Base-by-base conservation (phyloP, 2,888 invertebrate species). In the Agrotis puta region DNA sequence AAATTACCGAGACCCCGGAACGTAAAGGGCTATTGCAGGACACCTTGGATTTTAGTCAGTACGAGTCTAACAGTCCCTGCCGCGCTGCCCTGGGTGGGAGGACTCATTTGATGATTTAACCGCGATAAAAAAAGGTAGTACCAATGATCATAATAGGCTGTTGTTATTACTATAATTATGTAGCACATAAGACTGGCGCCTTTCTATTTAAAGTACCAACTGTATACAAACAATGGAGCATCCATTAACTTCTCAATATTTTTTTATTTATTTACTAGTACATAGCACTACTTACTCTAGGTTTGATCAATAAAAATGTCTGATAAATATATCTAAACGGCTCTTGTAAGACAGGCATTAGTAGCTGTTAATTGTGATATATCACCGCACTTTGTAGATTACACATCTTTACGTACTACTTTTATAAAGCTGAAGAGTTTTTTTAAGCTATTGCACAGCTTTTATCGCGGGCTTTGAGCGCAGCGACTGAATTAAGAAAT, bases 181-280 rank as follows among this genome's bases (percentile, higher is more conserved):
- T 39, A 27, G 27, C 0, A 27, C 6, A 39, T 39, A 39, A 2
- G 11, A 9, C 16, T 58, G 33, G 22, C 22, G 11, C 48, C 64
- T 39, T 74, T 22, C 20, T 14, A 50, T 27, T 24, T 9, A 22
- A 3, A 27, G 7, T 33, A 45, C 13, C 4, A 50, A 43, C 3
- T 16, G 7, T 27, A 47, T 27, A 1, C 13, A 75, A 24, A 54
- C 18, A 74, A 47, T 39, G 53, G 2, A 24, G 9, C 45, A 54
- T 47, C 7, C 53, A 75, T 54, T 43, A 65, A 65, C 14, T n/a
- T 16, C 47, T 27, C 7, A n/a, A n/a, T 75, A 71, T 54, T 24
- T 43, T n/a, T 74, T 18, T 65, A 48, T 65, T 48, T 54, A 65
- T 39, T 13, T 18, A 6, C 16, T 33, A 74, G 43, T 43, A 33